Percentiles rank a stretch among this genome's conserved stretches.
phyloP scores from a whole-genome alignment of 2,113 vertebrate species.

The Proteles cristata region DNA sequence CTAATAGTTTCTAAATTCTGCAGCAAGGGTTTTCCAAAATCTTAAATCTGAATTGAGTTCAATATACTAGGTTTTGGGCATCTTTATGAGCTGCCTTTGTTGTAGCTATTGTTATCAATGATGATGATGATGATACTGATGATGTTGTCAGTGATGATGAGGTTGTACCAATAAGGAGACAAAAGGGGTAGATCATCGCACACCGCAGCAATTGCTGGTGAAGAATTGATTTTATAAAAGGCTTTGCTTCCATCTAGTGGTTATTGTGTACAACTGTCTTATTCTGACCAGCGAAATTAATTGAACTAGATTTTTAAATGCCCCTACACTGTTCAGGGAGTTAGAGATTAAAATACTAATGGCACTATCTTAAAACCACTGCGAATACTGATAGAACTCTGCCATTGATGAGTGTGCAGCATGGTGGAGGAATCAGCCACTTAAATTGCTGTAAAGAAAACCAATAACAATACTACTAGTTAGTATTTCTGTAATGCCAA shows the following conservation, averaged over 20 bases:
- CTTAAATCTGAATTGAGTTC: neutral
- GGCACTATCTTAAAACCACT: neutral
- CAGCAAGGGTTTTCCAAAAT: constrained; percentile 39
- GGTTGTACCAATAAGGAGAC: constrained; percentile 59
- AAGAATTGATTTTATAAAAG: constrained; percentile 63
- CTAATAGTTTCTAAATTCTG: constrained; percentile 43
- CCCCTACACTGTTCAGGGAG: neutral
- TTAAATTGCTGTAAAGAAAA: constrained; percentile 38
- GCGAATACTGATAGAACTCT: neutral
- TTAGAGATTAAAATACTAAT: constrained; percentile 42
- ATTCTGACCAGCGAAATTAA: neutral
- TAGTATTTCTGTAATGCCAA: constrained; percentile 2
- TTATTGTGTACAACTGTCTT: constrained; percentile 13
- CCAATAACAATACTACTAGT: constrained; percentile 5
- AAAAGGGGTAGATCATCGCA: constrained; percentile 40
- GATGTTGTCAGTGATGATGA: constrained; percentile 2
- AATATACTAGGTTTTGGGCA: neutral
- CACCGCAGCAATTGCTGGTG: neutral
- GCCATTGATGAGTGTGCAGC: neutral
- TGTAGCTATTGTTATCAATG: neutral
- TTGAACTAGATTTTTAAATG: constrained; percentile 29
- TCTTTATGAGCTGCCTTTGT: constrained; percentile 2
- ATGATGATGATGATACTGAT: neutral
- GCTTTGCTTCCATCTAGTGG: constrained; percentile 85
- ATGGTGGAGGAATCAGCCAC: neutral